Conservation (phyloP, 1,140 invertebrate species). For the Anoplolepis gracilipes region DNA sequence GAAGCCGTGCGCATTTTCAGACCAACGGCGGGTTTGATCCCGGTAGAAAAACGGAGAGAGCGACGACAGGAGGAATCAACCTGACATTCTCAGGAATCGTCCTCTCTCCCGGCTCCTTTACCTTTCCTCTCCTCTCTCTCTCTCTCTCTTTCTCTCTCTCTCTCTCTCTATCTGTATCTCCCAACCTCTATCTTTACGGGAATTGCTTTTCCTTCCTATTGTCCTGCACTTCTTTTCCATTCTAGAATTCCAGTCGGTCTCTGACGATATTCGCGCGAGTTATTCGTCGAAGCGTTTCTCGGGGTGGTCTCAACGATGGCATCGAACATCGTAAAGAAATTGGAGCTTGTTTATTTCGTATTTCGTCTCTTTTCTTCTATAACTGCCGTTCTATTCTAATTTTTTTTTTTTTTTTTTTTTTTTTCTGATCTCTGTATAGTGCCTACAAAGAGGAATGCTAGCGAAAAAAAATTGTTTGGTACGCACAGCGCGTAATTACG, state of each 20-base stretch:
- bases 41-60: conserved; percentile 37
- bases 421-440: neutral
- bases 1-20: conserved; percentile 14
- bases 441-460: neutral
- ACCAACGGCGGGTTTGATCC: conserved; percentile 36
- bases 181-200: conserved; percentile 26
- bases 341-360: conserved; percentile 40
- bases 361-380: neutral
- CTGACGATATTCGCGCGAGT: conserved; percentile 39
- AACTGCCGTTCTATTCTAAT: neutral
- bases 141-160: neutral
- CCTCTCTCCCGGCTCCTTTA: conserved; percentile 8
- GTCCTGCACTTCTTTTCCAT: conserved; percentile 51
- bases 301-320: neutral
- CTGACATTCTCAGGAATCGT: conserved; percentile 67
- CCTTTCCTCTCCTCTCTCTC: neutral
- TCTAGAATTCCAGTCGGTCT: conserved; percentile 35
- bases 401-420: conserved; percentile 16
- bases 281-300: conserved; percentile 35
- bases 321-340: conserved; percentile 43
- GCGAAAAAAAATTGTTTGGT: neutral
- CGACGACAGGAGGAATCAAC: conserved; percentile 54
- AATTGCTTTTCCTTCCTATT: conserved; percentile 51
- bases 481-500: conserved; percentile 24
- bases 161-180: neutral